These are phyloP conservation scores for Pteronotus mesoamericanus DNA, from an alignment of 2,797 vertebrate species.

Conservation along the genomic window DNA sequence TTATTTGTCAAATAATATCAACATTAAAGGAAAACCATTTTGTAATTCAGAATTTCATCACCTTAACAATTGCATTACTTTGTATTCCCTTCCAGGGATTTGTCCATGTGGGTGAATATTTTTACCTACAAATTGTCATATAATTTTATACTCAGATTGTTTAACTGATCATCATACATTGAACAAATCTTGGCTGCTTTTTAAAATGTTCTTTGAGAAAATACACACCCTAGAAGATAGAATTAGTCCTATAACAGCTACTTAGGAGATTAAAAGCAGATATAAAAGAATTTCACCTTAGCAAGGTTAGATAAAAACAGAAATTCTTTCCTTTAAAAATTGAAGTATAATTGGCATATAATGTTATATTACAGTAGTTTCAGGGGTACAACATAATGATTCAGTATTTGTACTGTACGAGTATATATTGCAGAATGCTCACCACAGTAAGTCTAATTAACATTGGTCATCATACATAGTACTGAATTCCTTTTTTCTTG, in stretches of 20 bases:
- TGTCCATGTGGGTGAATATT: conserved; percentile 66
- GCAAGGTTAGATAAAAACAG: conserved; percentile 44
- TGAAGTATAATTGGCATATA: background rate
- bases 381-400: background rate
- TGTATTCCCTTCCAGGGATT: conserved; percentile 49
- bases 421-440: background rate
- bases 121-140: conserved; percentile 65
- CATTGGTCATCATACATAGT: background rate
- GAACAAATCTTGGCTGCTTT: conserved; percentile 48
- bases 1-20: background rate
- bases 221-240: conserved; percentile 53
- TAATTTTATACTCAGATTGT: conserved; percentile 50
- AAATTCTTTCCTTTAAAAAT: background rate
- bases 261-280: background rate
- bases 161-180: background rate
- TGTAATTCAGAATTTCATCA: background rate
- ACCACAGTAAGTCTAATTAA: background rate
- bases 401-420: too few relatives aligned
- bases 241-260: conserved; percentile 28
- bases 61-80: conserved; percentile 5
- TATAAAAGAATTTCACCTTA: background rate
- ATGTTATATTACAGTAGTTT: background rate
- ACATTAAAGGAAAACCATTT: background rate
- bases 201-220: conserved; percentile 66
- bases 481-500: background rate